Percentiles rank a stretch among this genome's conserved stretches.
phyloP scores from a whole-genome alignment of 2,888 invertebrate species.

The Gerosis bhagava region DNA sequence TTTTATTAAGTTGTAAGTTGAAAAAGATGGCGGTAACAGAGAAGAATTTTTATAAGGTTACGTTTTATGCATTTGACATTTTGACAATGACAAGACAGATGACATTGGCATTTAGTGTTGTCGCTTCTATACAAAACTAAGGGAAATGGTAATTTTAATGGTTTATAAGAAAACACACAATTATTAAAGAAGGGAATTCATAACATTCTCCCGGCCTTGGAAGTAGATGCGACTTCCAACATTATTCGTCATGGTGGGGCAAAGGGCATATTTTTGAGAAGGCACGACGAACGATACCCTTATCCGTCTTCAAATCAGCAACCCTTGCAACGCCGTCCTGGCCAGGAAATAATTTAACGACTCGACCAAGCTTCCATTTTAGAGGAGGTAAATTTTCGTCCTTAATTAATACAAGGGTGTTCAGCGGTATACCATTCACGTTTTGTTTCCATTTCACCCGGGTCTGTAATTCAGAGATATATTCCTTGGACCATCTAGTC shows the following conservation, averaged over 20 bases:
- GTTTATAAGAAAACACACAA: no score
- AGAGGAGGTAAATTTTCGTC: background rate
- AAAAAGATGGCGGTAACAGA: no score
- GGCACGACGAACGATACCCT: no score
- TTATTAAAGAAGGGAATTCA: no score
- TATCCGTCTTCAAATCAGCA: background rate
- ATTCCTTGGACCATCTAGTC: background rate
- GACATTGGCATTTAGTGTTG: no score
- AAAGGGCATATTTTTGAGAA: background rate
- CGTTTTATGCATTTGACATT: no score
- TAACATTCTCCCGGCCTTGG: slow-evolving; percentile 4
- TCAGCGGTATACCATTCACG: background rate
- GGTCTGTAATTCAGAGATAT: background rate
- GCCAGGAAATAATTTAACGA: background rate
- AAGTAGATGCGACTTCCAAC: background rate
- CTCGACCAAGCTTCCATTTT: background rate
- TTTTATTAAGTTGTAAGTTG: no score
- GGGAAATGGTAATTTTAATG: no score
- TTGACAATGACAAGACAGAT: no score
- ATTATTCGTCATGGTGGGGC: background rate
- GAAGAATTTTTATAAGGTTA: no score
- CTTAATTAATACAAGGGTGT: background rate
- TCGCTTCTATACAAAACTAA: no score
- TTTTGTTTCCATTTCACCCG: background rate
- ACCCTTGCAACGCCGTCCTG: background rate